Evolutionary conservation across 35 echinoderm and acorn worm genomes (phyloP), one percentile per base, ranked within the genome.

Genomic region (Lytechinus variegatus): DNA sequence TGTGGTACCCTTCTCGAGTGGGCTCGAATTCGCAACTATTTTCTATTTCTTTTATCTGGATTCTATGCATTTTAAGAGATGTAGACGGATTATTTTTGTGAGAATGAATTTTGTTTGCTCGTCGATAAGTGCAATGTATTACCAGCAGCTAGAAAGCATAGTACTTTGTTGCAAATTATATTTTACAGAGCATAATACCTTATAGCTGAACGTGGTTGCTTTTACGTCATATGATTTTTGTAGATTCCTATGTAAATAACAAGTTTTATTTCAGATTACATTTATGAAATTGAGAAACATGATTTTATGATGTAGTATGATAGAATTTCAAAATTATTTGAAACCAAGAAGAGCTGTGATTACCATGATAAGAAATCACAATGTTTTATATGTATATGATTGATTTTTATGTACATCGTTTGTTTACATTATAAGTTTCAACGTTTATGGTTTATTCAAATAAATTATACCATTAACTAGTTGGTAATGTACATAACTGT

Each of bases 1-100:
- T 90, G 52, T 52, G 52, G 16, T 90, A 52, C 14, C 88, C 27
- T 52, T 52, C 52, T 21, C 8, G 11, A 44, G 88, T 52, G 13
- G n/a, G 88, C 52, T 90, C 52, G 52, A 21, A 90, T 90, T 90
- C 88, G 88, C 88, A 44, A 44, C 52, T 54, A 54, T 90, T 90
- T 90, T 90, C 88, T 90, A 90, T 90, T 90, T 90, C 28, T 54
- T 28, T 90, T 90, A 52, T 90, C 88, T 90, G 52, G 52, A 90
- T 90, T 90, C 88, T 90, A 90, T 90, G 88, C 88, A 90, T 54
- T 79, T 79, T 21, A n/a, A 79, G 52, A 90, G 27, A 90, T 52
- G 88, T 90, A 90, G 88, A 90, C 14, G 29, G 52, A 52, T 90
- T 90, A 44, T 90, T 52, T 90, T 90, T 33, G 10, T 90, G 16